A percentile compares a stretch with the other conserved stretches of the same genome.
Conservation (phyloP, 2,797 vertebrate species). For the Chaetophractus vellerosus region DNA sequence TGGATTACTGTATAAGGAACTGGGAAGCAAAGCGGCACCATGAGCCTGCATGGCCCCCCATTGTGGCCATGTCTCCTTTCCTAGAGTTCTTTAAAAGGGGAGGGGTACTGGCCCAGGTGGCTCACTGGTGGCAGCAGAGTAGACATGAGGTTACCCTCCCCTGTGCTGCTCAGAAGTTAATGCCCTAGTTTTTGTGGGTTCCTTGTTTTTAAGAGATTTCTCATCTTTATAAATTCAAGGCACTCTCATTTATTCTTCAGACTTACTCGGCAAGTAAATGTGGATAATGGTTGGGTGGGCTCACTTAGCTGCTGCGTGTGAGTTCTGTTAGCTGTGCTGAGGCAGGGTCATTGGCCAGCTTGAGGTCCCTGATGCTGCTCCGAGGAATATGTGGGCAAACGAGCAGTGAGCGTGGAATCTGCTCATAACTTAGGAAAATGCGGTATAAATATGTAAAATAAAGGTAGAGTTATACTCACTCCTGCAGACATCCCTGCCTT, state of each 20-base stretch:
- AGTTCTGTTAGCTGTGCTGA: no score
- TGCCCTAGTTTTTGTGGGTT: background rate
- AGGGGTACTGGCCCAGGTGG: no score
- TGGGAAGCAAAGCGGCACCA: accelerated
- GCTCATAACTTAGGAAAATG: background rate
- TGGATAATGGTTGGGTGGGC: accelerated
- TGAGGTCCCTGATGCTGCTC: no score
- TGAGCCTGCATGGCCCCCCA: accelerated
- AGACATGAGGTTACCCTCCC: accelerated
- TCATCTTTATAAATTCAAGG: accelerated
- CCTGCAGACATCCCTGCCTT: background rate
- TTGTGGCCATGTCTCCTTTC: background rate
- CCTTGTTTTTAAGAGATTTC: background rate
- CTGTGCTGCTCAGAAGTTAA: accelerated
- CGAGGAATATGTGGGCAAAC: background rate
- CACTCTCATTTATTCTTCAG: background rate
- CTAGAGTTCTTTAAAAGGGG: accelerated
- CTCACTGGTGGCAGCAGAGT: accelerated
- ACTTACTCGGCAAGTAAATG: no score
- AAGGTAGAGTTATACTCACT: accelerated
- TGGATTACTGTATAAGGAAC: accelerated
- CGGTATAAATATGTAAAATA: no score
- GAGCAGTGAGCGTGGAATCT: background rate
- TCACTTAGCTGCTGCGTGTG: accelerated
- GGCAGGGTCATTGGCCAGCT: accelerated